Conservation (phyloP, 2,888 invertebrate genomes). For the Athrips mouffetella region DNA sequence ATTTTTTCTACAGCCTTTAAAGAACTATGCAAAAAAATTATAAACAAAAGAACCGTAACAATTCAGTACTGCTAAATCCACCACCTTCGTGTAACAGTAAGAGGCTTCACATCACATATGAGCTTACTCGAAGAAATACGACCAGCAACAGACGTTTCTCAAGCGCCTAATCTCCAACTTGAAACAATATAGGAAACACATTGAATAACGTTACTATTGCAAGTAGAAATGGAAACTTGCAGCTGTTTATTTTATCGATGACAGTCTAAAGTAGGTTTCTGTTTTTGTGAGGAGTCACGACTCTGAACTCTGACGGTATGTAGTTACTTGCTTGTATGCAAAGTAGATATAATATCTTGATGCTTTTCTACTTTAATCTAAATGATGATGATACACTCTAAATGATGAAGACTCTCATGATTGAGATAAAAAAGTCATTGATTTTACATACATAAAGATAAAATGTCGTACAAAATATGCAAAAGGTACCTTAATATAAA, state of each 20-base stretch:
- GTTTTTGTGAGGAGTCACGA: conserved; percentile 19
- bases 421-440: too few species aligned
- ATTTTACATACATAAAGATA: too few species aligned
- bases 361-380: too few species aligned
- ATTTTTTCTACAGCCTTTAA: too few species aligned
- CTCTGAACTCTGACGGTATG: conserved; percentile 1
- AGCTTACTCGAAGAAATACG: conserved; percentile 10
- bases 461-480: too few species aligned
- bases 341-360: too few species aligned
- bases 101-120: conserved; percentile 7
- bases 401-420: too few species aligned
- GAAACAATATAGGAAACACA: conserved; percentile 18
- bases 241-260: conserved; percentile 17
- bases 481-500: too few species aligned
- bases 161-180: conserved; percentile 27
- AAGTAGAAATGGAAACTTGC: neutral
- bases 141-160: conserved; percentile 24
- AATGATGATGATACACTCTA: too few species aligned
- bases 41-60: neutral
- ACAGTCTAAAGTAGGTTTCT: conserved; percentile 21
- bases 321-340: neutral
- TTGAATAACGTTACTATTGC: neutral
- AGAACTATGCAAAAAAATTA: too few species aligned
- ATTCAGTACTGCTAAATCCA: neutral
- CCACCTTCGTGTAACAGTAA: conserved; percentile 10